Percentiles rank a stretch among this genome's conserved stretches.
Conservation (phyloP, 2,113 vertebrate species). For the Galemys pyrenaicus region DNA sequence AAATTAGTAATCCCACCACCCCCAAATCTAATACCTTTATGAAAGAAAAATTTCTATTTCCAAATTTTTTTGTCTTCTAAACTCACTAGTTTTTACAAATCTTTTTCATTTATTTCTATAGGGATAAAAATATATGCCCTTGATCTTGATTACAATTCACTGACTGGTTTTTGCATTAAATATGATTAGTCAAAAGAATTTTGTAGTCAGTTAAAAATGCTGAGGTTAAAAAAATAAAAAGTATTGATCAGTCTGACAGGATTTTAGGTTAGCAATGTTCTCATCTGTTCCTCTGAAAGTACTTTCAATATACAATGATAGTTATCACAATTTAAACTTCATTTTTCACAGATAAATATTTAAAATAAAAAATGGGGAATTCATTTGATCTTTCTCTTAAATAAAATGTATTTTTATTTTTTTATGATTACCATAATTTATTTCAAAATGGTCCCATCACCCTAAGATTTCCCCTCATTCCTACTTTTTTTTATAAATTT, state of each 20-base stretch:
- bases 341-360: conserved; percentile 39
- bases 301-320: background rate
- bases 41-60: conserved; percentile 17
- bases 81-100: conserved; percentile 21
- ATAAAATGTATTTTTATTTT: no score
- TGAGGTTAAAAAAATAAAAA: background rate
- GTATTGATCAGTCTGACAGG: background rate
- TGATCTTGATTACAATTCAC: background rate
- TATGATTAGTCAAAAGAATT: conserved; percentile 21
- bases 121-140: background rate
- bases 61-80: conserved; percentile 43
- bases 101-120: conserved; percentile 36
- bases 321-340: conserved; percentile 51
- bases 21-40: conserved; percentile 21
- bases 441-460: no score
- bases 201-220: conserved; percentile 39
- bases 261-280: conserved; percentile 36
- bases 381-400: conserved; percentile 21
- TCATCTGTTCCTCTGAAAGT: conserved; percentile 28
- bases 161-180: conserved; percentile 29
- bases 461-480: no score
- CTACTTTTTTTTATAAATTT: no score
- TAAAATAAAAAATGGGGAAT: conserved; percentile 21
- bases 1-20: background rate
- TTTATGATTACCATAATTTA: no score